Evolutionary conservation across 2,113 vertebrate genomes (phyloP), one percentile per base, ranked within the genome.

Genomic region (Takifugu bimaculatus): DNA sequence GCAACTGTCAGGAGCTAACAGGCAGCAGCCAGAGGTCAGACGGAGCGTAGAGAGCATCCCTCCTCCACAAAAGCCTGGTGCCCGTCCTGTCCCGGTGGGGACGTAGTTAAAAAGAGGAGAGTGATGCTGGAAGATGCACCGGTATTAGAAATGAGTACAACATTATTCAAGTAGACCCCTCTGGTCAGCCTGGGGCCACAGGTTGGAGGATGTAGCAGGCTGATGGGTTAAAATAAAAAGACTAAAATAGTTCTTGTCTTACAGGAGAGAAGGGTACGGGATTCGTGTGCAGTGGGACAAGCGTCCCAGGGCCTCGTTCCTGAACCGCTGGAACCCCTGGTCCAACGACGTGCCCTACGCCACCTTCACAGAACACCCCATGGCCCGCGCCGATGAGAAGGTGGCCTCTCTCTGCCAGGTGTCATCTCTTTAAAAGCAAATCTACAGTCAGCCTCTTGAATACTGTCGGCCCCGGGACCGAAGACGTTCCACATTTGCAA

Each of bases 251-350:
- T 27, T 62, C 29, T 60, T 51, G 49, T 60, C 58, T 54, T 65
- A 2, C 76, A 98, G 96, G 88, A 89, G 96, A 79, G 95, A 96
- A 70, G 96, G 96, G 0, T 74, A 72, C 0, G 96, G 96, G 0
- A 78, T 99, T 9, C 92, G 96, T 0, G 85, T 99, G 2, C 95
- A 98, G 73, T 99, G 96, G 96, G 96, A 98, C 88, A 96, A 93
- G 83, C 92, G 91, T 12, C 92, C 91, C 3, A 92, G 91, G 0
- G 88, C 94, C 10, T 96, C 96, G 1, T 98, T 99, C 83, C 32
- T 97, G 0, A 94, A 93, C 75, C 91, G 95, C 29, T 98, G 96
- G 96, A 98, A 99, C 80, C 96, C 96, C 0, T 99, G 96, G 96
- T 95, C 95, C 68, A 94, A 92, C 26, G 95, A 91, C 2, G 87